Evolutionary conservation across 2,113 vertebrate species (phyloP).

Genomic region (Lasiurus borealis): DNA sequence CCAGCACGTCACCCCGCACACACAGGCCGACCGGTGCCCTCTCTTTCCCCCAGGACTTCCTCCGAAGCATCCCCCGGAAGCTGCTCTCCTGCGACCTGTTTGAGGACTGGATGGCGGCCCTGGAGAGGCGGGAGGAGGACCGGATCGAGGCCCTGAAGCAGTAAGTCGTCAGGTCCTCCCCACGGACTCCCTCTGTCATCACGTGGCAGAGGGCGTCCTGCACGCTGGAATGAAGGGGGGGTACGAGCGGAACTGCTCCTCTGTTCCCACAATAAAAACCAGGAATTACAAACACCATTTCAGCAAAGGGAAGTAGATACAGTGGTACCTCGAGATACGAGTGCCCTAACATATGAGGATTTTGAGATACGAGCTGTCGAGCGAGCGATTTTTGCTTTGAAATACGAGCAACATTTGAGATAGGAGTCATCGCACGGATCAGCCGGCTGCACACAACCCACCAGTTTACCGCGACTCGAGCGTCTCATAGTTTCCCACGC

Average conservation of each 20-base stretch:
- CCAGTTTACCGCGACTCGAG: too few relatives aligned
- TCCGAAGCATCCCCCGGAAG: conserved; percentile 94
- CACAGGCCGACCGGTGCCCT: neutral
- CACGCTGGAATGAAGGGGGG: neutral
- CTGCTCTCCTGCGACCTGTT: conserved; percentile 92
- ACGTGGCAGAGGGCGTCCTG: accelerated
- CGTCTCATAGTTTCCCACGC: too few relatives aligned
- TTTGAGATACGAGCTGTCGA: too few relatives aligned
- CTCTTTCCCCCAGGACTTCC: conserved; percentile 90
- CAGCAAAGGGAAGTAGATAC: neutral
- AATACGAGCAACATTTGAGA: too few relatives aligned
- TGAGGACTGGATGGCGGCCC: conserved; percentile 91
- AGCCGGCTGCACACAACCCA: too few relatives aligned
- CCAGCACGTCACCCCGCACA: accelerated
- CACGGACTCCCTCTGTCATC: accelerated
- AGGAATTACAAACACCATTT: neutral
- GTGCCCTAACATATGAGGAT: too few relatives aligned
- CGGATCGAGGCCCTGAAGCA: conserved; percentile 88
- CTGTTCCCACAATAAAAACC: neutral
- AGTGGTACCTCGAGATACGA: too few relatives aligned
- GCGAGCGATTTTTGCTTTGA: too few relatives aligned
- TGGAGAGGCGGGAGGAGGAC: conserved; percentile 87
- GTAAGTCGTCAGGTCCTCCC: conserved; percentile 84
- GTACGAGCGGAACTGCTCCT: neutral
- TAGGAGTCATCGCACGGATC: too few relatives aligned